A percentile compares a stretch with the other conserved stretches of the same genome.
phyloP scores from a whole-genome alignment of 2,888 invertebrate species.

The Microctonus aethiopoides region DNA sequence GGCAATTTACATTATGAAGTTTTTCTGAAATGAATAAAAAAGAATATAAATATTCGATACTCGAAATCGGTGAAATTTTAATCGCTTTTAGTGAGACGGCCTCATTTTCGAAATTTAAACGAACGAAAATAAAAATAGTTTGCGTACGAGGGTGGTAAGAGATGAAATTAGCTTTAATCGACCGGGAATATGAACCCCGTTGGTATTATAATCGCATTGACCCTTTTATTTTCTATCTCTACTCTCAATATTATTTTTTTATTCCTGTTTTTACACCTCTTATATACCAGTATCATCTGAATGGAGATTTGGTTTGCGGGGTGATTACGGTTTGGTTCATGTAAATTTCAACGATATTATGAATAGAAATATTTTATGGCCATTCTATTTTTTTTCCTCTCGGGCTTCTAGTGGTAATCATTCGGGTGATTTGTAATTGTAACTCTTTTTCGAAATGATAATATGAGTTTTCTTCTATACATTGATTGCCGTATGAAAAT shows the following conservation, averaged over 20 bases:
- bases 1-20: neutral
- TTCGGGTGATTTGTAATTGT: too few relatives aligned
- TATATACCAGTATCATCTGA: constrained; percentile 9
- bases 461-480: too few relatives aligned
- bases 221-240: constrained; percentile 26
- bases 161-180: constrained; percentile 52
- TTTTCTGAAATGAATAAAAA: too few relatives aligned
- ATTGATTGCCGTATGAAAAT: too few relatives aligned
- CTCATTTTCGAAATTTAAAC: constrained; percentile 37
- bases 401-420: too few relatives aligned
- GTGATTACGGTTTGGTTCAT: constrained; percentile 41
- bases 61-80: constrained; percentile 25
- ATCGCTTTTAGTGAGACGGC: constrained; percentile 25
- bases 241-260: constrained; percentile 20
- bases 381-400: neutral
- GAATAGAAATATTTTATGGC: neutral
- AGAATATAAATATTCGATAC: constrained; percentile 4
- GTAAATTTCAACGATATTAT: constrained; percentile 37
- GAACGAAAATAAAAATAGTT: constrained; percentile 30
- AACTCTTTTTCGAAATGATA: too few relatives aligned
- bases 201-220: constrained; percentile 48
- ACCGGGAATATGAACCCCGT: constrained; percentile 41
- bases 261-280: constrained; percentile 1
- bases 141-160: constrained; percentile 25
- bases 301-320: constrained; percentile 26